phyloP scores from a whole-genome alignment of 2,888 invertebrate species.

The Mylabris sibirica region DNA sequence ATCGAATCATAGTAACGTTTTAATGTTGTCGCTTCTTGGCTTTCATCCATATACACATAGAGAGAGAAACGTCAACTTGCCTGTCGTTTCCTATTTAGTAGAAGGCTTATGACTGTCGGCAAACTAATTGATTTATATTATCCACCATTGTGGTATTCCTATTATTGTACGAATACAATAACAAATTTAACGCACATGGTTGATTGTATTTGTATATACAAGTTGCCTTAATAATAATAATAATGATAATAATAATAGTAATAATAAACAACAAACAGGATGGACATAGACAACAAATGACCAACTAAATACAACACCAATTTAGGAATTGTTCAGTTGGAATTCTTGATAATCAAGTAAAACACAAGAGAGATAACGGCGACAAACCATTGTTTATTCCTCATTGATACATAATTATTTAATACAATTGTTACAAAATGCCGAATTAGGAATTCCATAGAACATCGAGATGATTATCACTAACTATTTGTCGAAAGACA shows the following conservation, averaged over 20 bases:
- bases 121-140: slow-evolving; percentile 48
- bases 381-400: background rate
- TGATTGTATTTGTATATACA: slow-evolving; percentile 8
- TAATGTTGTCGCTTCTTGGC: slow-evolving; percentile 41
- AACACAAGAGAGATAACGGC: background rate
- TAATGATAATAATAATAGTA: too few species aligned
- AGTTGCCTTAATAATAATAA: slow-evolving; percentile 12
- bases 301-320: background rate
- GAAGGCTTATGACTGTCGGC: slow-evolving; percentile 42
- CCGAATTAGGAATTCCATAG: background rate
- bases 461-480: background rate
- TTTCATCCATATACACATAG: background rate
- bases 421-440: background rate
- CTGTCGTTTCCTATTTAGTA: slow-evolving; percentile 39
- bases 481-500: background rate
- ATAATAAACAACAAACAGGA: slow-evolving; percentile 15
- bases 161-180: slow-evolving; percentile 17
- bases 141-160: slow-evolving; percentile 19
- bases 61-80: slow-evolving; percentile 25
- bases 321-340: slow-evolving; percentile 5
- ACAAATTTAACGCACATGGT: slow-evolving; percentile 15
- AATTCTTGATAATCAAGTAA: slow-evolving; percentile 1
- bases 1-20: slow-evolving; percentile 51
- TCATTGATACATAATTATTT: background rate
- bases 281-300: slow-evolving; percentile 12